Percentiles rank a stretch among this genome's conserved stretches.
Evolutionary conservation across 2,888 invertebrate genomes (phyloP).

Genomic region (Caenorhabditis sp.): DNA sequence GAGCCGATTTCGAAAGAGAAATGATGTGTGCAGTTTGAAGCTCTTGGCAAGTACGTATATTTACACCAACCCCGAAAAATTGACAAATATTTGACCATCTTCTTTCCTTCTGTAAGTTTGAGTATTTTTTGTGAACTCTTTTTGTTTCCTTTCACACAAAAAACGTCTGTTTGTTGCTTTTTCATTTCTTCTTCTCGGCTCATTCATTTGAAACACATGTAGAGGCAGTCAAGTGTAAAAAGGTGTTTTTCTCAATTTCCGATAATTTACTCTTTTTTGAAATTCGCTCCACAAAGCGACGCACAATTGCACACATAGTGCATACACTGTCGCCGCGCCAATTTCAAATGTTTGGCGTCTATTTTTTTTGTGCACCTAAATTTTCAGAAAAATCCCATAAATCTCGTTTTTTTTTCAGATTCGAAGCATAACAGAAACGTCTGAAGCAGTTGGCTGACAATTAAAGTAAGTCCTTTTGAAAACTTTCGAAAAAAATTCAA

Average conservation of each 20-base stretch:
- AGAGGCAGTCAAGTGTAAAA: background rate
- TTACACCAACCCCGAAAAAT: background rate
- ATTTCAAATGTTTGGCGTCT: slow-evolving; percentile 13
- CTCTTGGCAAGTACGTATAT: background rate
- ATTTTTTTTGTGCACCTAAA: background rate
- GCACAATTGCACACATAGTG: slow-evolving; percentile 17
- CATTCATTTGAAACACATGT: slow-evolving; percentile 4
- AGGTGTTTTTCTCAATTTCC: background rate
- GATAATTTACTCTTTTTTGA: background rate
- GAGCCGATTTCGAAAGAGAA: too few relatives aligned
- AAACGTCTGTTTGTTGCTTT: background rate
- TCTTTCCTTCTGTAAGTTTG: background rate
- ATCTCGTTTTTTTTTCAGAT: too few relatives aligned
- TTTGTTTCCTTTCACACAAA: background rate
- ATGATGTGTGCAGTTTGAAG: background rate
- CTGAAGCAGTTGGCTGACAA: background rate
- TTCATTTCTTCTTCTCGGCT: background rate
- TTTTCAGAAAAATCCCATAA: background rate
- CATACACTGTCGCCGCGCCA: slow-evolving; percentile 15
- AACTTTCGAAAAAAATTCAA: background rate
- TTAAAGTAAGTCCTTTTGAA: background rate
- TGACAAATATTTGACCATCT: background rate
- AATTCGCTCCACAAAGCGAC: slow-evolving; percentile 6
- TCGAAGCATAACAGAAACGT: background rate
- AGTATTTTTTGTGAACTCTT: background rate